These are phyloP conservation scores for Antheraea pernyi DNA, from an alignment of 1,140 invertebrate genomes.

Conservation along the genomic window DNA sequence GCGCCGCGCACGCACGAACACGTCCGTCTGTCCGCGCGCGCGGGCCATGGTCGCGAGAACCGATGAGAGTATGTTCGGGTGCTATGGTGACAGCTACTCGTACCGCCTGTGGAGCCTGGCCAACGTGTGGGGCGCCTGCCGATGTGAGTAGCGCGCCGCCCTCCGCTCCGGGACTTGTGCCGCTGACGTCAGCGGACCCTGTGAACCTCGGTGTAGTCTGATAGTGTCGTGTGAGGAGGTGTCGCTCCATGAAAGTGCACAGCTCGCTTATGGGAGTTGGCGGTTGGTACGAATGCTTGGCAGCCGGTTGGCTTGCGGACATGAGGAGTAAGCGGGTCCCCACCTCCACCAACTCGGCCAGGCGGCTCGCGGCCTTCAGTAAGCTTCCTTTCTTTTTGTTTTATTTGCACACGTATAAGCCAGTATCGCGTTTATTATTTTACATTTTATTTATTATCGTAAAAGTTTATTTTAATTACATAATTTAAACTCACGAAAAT, in stretches of 20 bases:
- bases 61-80: constrained; percentile 83
- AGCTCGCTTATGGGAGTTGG: constrained; percentile 74
- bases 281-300: constrained; percentile 69
- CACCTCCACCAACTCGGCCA: constrained; percentile 75
- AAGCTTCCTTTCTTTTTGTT: constrained; percentile 76
- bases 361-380: constrained; percentile 76
- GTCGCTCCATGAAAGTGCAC: constrained; percentile 69
- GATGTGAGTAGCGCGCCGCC: constrained; percentile 80
- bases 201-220: constrained; percentile 42
- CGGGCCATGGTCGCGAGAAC: constrained; percentile 83
- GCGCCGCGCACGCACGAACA: constrained; percentile 55
- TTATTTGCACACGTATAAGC: constrained; percentile 60
- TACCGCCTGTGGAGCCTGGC: constrained; percentile 86
- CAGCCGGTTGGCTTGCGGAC: constrained; percentile 71
- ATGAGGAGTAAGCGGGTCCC: constrained; percentile 79
- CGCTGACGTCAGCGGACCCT: constrained; percentile 52
- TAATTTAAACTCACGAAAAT: background rate
- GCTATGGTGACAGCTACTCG: constrained; percentile 84
- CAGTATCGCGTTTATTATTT: constrained; percentile 33
- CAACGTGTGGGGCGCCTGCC: constrained; percentile 85
- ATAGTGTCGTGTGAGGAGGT: constrained; percentile 52
- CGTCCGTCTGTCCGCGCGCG: constrained; percentile 52
- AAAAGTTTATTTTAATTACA: constrained; percentile 4
- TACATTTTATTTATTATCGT: constrained; percentile 23
- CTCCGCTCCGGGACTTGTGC: constrained; percentile 34